Percentiles rank a stretch among this genome's conserved stretches.
phyloP scores from a whole-genome alignment of 2,113 vertebrate species.

The Phylloscopus trochiloides region DNA sequence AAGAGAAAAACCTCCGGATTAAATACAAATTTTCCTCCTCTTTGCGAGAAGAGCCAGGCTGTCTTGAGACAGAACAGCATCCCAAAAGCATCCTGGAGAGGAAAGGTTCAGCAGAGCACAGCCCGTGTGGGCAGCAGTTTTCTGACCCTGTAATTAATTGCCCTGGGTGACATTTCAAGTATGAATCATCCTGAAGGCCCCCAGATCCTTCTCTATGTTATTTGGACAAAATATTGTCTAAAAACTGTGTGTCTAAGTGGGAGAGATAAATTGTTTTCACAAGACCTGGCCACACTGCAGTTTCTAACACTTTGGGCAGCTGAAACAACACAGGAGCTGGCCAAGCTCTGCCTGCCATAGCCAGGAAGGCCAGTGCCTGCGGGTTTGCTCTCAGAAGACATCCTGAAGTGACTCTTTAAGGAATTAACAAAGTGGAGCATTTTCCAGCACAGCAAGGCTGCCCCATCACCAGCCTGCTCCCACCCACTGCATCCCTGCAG shows the following conservation, averaged over 20 bases:
- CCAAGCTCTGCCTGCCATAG: not conserved
- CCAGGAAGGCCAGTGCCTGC: not conserved
- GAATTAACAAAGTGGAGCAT: not conserved
- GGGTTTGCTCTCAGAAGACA: not conserved
- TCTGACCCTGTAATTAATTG: not conserved
- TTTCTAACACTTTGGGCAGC: not conserved
- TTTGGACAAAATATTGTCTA: not conserved
- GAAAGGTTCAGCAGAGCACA: not conserved
- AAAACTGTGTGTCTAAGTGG: not conserved
- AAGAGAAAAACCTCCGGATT: not conserved
- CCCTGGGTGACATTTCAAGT: not conserved
- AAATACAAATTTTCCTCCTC: not conserved
- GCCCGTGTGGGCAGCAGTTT: accelerated
- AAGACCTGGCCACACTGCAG: not conserved
- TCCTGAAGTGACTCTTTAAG: not conserved
- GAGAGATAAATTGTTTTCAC: not conserved
- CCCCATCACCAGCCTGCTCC: not conserved
- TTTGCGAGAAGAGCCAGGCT: not conserved
- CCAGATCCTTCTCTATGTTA: not conserved
- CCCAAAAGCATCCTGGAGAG: not conserved
- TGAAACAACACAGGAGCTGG: not conserved
- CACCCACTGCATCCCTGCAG: not conserved
- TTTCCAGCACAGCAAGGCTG: not conserved
- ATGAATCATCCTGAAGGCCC: not conserved
- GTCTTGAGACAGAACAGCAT: not conserved